Conservation (phyloP, 2,888 invertebrate genomes). For the Heliconius sara region DNA sequence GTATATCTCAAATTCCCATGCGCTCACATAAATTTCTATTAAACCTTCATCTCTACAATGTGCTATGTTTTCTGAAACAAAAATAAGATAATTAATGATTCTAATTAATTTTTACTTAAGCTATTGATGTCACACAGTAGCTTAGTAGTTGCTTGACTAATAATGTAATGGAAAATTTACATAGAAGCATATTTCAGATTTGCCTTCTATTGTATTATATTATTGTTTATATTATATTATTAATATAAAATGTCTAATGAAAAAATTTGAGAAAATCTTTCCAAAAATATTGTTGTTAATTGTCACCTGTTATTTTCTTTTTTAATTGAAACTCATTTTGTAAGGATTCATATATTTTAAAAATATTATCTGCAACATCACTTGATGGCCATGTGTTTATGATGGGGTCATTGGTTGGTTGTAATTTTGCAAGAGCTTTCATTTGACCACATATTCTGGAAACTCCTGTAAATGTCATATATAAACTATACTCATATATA, state of each 20-base stretch:
- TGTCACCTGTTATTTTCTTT: slow-evolving; percentile 64
- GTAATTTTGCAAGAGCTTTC: slow-evolving; percentile 64
- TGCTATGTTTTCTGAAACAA: slow-evolving; percentile 77
- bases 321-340: slow-evolving; percentile 67
- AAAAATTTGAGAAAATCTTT: too few relatives aligned
- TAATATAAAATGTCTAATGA: too few relatives aligned
- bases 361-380: slow-evolving; percentile 62
- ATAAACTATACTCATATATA: too few relatives aligned
- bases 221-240: too few relatives aligned
- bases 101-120: too few relatives aligned
- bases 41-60: slow-evolving; percentile 74
- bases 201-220: too few relatives aligned
- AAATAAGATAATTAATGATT: background rate
- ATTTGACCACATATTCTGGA: slow-evolving; percentile 62
- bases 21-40: slow-evolving; percentile 69
- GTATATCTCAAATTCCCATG: slow-evolving; percentile 74
- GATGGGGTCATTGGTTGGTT: slow-evolving; percentile 61
- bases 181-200: too few relatives aligned
- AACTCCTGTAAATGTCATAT: slow-evolving; percentile 58
- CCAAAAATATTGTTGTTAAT: background rate
- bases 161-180: too few relatives aligned
- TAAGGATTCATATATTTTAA: slow-evolving; percentile 55
- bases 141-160: too few relatives aligned
- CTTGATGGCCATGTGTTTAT: slow-evolving; percentile 70
- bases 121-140: too few relatives aligned